These are phyloP conservation scores for Andrena praecox DNA, from an alignment of 2,888 invertebrate species.

Conservation along the genomic window DNA sequence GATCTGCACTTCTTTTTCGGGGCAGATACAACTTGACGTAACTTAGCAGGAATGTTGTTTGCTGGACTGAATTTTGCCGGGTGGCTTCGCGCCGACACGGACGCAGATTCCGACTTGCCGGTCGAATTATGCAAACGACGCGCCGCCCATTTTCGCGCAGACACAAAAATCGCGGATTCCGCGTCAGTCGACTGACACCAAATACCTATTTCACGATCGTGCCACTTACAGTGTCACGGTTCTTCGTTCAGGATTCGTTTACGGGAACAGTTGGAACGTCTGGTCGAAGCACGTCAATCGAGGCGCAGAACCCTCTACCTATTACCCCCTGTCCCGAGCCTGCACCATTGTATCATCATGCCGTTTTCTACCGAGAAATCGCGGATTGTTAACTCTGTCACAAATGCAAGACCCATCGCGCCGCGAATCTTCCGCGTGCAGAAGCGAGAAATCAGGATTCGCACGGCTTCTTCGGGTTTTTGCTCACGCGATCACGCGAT, in stretches of 20 bases:
- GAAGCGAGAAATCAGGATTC: constrained; percentile 44
- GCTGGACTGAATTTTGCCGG: neutral
- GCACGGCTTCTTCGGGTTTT: constrained; percentile 37
- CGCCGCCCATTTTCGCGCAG: too few species aligned
- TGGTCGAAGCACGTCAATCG: neutral
- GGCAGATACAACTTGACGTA: constrained; percentile 23
- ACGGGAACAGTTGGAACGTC: neutral
- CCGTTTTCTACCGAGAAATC: constrained; percentile 33
- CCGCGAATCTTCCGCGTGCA: constrained; percentile 57
- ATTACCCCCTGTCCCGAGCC: neutral
- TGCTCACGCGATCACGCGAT: constrained; percentile 47
- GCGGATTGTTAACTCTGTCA: constrained; percentile 28
- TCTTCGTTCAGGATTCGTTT: neutral
- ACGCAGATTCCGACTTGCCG: neutral
- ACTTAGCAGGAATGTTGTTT: constrained; percentile 40
- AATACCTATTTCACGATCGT: neutral
- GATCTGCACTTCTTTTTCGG: constrained; percentile 27
- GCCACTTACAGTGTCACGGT: neutral
- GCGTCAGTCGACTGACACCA: too few species aligned
- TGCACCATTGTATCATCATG: constrained; percentile 26
- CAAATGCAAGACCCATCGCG: too few species aligned
- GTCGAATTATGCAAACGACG: constrained; percentile 32
- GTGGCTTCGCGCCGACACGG: neutral
- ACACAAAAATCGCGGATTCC: neutral
- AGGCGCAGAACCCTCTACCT: neutral